phyloP scores from a whole-genome alignment of 2,888 invertebrate genomes.

The Acleris holmiana region DNA sequence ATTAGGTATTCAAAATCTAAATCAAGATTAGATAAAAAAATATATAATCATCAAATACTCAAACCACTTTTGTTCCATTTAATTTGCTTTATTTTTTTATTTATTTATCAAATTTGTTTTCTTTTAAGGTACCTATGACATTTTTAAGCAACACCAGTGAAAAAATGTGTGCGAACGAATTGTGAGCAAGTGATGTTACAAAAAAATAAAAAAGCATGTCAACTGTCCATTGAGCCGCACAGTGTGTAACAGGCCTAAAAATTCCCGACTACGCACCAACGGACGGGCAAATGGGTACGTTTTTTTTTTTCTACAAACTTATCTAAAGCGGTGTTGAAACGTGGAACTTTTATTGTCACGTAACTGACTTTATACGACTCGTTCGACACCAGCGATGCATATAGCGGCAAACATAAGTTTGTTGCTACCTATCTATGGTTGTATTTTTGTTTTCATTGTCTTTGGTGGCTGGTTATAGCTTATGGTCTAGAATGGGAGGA shows the following conservation, averaged over 20 bases:
- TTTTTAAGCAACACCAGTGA: slow-evolving; percentile 35
- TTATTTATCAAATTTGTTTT: slow-evolving; percentile 47
- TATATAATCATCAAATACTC: slow-evolving; percentile 15
- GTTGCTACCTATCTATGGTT: slow-evolving; percentile 10
- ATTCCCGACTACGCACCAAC: slow-evolving; percentile 74
- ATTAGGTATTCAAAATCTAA: not conserved
- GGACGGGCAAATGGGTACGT: slow-evolving; percentile 79
- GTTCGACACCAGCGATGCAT: not conserved
- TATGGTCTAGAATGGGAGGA: slow-evolving; percentile 17
- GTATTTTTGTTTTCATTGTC: slow-evolving; percentile 20
- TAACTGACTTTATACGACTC: not conserved
- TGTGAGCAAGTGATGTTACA: slow-evolving; percentile 54
- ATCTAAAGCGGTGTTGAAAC: not conserved
- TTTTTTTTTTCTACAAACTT: slow-evolving; percentile 41
- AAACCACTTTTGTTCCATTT: slow-evolving; percentile 44
- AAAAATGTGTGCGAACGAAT: slow-evolving; percentile 42
- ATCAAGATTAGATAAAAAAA: no score
- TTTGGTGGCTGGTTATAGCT: not conserved
- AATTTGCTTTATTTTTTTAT: slow-evolving; percentile 33
- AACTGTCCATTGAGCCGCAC: slow-evolving; percentile 55
- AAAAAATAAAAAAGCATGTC: slow-evolving; percentile 50
- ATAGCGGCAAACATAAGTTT: slow-evolving; percentile 6
- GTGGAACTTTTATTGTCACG: slow-evolving; percentile 2
- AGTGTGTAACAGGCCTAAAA: slow-evolving; percentile 56
- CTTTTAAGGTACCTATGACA: slow-evolving; percentile 53